Base-by-base conservation (phyloP, 2,888 invertebrate genomes). In the Diplolepis rosae region DNA sequence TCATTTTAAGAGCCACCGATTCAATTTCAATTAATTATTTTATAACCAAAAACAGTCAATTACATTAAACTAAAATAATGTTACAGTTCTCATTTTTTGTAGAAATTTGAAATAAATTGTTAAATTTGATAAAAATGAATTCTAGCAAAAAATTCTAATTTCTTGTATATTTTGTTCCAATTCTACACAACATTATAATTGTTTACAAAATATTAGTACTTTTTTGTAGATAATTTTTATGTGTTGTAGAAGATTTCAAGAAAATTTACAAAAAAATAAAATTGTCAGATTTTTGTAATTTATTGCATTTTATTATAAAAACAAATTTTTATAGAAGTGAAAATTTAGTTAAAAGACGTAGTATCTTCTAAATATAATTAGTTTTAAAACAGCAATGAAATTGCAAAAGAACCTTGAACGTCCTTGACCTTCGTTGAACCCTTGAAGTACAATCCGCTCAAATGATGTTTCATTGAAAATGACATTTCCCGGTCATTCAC, bases 401-500 rank as follows among this genome's bases (percentile, higher is more conserved):
- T 50, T 50, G 18, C 6, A 50, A 15, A 50, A 15, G 35, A 61
- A 61, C 32, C 61, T 35, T 52, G 28, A 52, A 27, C 45, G 45
- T 18, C 45, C 45, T 45, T 45, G 45, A 45, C 45, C 45, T 7
- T 45, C 3, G 45, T 7, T 45, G 45, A 45, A 2, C 18, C 11
- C 18, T 45, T 18, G 45, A 45, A 45, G 45, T 45, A n/a, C n/a
- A 45, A 45, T 18, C 18, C 45, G 18, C 18, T 32, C 18, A 18
- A 54, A n/a, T n/a, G n/a, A n/a, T n/a, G 4, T 18, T 4, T 30
- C 4, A 54, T 7, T 52, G 52, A 32, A 30, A 32, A 54, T 54
- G 6, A 15, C 15, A 30, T 54, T 54, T 15, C 28, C 24, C 22
- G 61, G 61, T 13, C 61, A n/a, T 61, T 61, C 61, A 61, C 35